phyloP scores from a whole-genome alignment of 2,888 invertebrate genomes.

The Loripinus fragilis region DNA sequence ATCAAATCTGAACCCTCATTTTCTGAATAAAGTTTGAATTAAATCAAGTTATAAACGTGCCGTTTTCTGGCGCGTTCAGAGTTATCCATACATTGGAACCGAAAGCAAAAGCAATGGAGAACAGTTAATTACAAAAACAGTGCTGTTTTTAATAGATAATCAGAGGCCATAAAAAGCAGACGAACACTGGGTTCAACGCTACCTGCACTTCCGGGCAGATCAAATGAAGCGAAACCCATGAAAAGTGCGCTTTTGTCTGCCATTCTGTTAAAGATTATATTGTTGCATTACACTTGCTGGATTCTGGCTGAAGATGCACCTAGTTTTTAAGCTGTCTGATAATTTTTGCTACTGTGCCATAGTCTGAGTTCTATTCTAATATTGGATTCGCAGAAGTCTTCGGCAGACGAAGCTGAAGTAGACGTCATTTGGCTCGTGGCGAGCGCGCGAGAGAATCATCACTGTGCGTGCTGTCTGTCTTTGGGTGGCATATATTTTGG shows the following conservation, averaged over 20 bases:
- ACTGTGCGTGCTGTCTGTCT: slow-evolving; percentile 45
- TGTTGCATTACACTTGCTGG: slow-evolving; percentile 15
- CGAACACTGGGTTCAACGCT: slow-evolving; percentile 1
- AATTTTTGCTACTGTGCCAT: slow-evolving; percentile 12
- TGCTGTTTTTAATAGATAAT: slow-evolving; percentile 14
- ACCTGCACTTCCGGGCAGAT: slow-evolving; percentile 6
- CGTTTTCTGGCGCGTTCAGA: no score
- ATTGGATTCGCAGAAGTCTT: slow-evolving; percentile 20
- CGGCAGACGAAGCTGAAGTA: slow-evolving; percentile 28
- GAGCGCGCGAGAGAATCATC: slow-evolving; percentile 48
- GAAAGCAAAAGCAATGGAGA: slow-evolving; percentile 3
- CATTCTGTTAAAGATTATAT: background rate
- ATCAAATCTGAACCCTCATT: no score
- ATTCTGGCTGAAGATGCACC: slow-evolving; percentile 10
- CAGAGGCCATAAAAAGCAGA: slow-evolving; percentile 14
- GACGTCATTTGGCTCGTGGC: slow-evolving; percentile 44
- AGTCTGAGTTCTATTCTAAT: slow-evolving; percentile 12
- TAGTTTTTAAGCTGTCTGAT: slow-evolving; percentile 9
- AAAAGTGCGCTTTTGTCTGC: background rate
- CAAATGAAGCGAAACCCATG: background rate
- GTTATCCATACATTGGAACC: no score
- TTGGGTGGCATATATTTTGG: slow-evolving; percentile 37
- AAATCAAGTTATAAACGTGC: no score
- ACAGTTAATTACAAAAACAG: slow-evolving; percentile 13
- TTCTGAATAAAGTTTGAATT: no score